These are phyloP conservation scores for Ectropis crepuscularia DNA, from an alignment of 2,888 invertebrate species.

Conservation along the genomic window DNA sequence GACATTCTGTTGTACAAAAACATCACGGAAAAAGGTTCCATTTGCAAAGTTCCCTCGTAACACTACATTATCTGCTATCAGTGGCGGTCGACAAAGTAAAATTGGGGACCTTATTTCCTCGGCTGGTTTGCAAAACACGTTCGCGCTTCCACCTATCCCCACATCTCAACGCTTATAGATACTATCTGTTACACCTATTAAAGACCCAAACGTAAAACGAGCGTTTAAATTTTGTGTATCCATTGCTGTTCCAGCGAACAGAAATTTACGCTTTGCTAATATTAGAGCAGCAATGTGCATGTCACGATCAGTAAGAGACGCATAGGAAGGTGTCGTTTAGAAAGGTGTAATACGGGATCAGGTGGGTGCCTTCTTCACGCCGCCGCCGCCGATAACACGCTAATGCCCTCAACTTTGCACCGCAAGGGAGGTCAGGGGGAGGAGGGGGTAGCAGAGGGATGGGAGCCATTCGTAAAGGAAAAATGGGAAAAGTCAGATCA, in stretches of 20 bases:
- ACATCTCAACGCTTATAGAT: constrained; percentile 84
- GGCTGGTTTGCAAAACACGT: constrained; percentile 83
- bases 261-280: constrained; percentile 2
- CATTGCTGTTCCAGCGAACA: constrained; percentile 52
- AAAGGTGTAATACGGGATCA: constrained; percentile 65
- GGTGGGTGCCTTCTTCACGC: constrained; percentile 83
- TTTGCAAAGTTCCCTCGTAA: constrained; percentile 69
- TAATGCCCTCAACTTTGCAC: constrained; percentile 85
- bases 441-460: constrained; percentile 46
- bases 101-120: constrained; percentile 82
- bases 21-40: constrained; percentile 61
- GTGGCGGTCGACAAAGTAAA: constrained; percentile 79
- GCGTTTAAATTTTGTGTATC: constrained; percentile 40
- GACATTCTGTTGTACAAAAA: constrained; percentile 49
- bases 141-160: constrained; percentile 83
- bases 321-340: constrained; percentile 50
- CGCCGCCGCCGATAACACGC: constrained; percentile 82
- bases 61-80: constrained; percentile 78
- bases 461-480: constrained; percentile 69
- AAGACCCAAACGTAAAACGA: constrained; percentile 39
- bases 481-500: constrained; percentile 82
- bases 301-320: constrained; percentile 39
- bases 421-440: constrained; percentile 67
- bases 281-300: constrained; percentile 51
- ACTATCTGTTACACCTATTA: constrained; percentile 80